A percentile compares a stretch with the other conserved stretches of the same genome.
Evolutionary conservation across 2,113 vertebrate genomes (phyloP).

Genomic region (Rhinolophus sinicus): DNA sequence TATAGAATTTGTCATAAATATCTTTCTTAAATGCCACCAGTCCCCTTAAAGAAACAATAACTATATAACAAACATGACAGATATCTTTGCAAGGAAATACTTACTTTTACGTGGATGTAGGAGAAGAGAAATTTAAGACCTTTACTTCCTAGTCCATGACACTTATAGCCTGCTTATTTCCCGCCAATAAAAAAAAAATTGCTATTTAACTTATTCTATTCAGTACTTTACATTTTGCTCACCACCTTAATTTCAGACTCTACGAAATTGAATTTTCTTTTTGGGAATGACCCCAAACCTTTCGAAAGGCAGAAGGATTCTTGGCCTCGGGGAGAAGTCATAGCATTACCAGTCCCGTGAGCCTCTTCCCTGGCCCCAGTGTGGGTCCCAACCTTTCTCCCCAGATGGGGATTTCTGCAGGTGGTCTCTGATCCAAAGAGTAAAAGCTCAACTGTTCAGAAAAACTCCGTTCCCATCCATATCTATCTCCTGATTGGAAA

Average conservation of each 20-base stretch:
- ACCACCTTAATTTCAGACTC: background rate
- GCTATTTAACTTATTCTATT: background rate
- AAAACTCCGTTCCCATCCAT: background rate
- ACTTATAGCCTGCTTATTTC: background rate
- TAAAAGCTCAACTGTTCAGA: background rate
- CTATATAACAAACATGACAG: background rate
- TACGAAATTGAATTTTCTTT: background rate
- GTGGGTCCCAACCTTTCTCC: background rate
- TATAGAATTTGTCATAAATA: background rate
- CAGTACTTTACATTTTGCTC: background rate
- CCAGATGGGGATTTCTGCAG: background rate
- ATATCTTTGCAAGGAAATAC: background rate
- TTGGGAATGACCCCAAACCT: background rate
- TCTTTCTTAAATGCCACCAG: background rate
- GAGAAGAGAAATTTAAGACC: background rate
- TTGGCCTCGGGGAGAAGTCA: background rate
- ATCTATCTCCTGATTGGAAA: background rate
- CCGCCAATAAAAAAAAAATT: background rate
- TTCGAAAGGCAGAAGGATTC: background rate
- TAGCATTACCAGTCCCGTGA: background rate
- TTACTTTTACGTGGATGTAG: background rate
- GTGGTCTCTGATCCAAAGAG: background rate
- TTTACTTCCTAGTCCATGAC: background rate
- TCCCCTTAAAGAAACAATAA: background rate
- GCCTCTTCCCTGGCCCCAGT: too few species aligned